These are phyloP conservation scores for Ips nitidus DNA, from an alignment of 1,140 invertebrate genomes.

Conservation along the genomic window DNA sequence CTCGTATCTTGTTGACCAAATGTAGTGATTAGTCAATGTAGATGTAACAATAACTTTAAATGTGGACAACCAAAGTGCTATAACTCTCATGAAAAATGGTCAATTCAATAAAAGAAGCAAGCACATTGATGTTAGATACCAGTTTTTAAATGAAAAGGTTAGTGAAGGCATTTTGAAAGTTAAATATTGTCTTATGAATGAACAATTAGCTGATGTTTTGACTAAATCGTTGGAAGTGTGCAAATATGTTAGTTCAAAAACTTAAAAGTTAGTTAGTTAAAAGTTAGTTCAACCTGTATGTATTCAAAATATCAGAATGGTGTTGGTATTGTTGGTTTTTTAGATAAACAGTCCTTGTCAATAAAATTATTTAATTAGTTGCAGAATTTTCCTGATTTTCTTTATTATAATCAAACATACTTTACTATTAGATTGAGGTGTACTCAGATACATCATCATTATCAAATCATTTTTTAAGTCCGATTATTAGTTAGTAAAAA, in stretches of 20 bases:
- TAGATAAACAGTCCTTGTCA: no score
- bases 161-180: slow-evolving; percentile 21
- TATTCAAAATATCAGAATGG: no score
- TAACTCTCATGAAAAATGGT: slow-evolving; percentile 38
- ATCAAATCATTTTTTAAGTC: no score
- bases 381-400: no score
- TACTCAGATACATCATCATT: no score
- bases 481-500: background rate
- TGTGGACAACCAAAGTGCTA: slow-evolving; percentile 42
- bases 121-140: slow-evolving; percentile 46
- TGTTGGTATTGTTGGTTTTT: no score
- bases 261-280: no score
- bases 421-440: background rate
- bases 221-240: slow-evolving; percentile 47
- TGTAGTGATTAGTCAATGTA: background rate
- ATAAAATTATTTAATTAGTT: no score
- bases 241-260: no score
- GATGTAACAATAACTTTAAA: slow-evolving; percentile 22
- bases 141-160: slow-evolving; percentile 42
- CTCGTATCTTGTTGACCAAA: no score
- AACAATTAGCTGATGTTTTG: slow-evolving; percentile 32
- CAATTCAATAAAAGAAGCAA: slow-evolving; percentile 42
- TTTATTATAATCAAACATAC: background rate
- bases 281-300: no score
- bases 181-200: slow-evolving; percentile 19